Base-by-base conservation (phyloP, 1,140 invertebrate species). In the Cotesia typhae region DNA sequence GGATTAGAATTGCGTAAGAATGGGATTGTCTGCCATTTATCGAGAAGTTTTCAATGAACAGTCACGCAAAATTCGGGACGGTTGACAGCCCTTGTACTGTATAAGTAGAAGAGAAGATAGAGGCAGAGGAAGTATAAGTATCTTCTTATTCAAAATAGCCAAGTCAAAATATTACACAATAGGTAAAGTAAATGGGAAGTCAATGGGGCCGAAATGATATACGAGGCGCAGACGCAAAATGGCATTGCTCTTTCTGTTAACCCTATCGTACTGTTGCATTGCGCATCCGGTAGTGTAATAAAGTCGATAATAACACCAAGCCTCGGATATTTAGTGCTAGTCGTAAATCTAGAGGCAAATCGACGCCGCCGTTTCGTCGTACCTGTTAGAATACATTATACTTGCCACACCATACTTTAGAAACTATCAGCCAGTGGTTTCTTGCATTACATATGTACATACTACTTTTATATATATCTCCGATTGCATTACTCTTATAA, bases 301-400 rank as follows among this genome's bases (percentile, higher is more conserved):
- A 83, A 83, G 78, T 77, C 81, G 81, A 85, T 84, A 85, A 83
- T 85, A 83, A 84, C 81, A 79, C 80, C 77, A 75, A 79, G 79
- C 70, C 75, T 77, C 53, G 81, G 80, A 85, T 85, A 85, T 85
- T 85, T 84, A 84, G 82, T 84, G 77, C 76, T 78, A 77, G 81
- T 71, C 83, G 81, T 85, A 85, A 84, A 85, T 85, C 83, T 83
- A 71, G 64, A 38, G 10, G 80, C 78, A 83, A 83, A 83, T 85
- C 82, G 81, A 81, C 82, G 80, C 80, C 78, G 79, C 76, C 76
- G 78, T 77, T 78, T 75, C 78, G 75, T 79, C 78, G 75, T 72
- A 63, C 69, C 74, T 74, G 66, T 73, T 66, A 67, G 80, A 82
- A 81, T 81, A 81, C 76, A 78, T 83, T 80, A 82, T 66, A 60